A percentile compares a stretch with the other conserved stretches of the same genome.
phyloP scores from a whole-genome alignment of 2,888 invertebrate genomes.

The Geotrupes spiniger region DNA sequence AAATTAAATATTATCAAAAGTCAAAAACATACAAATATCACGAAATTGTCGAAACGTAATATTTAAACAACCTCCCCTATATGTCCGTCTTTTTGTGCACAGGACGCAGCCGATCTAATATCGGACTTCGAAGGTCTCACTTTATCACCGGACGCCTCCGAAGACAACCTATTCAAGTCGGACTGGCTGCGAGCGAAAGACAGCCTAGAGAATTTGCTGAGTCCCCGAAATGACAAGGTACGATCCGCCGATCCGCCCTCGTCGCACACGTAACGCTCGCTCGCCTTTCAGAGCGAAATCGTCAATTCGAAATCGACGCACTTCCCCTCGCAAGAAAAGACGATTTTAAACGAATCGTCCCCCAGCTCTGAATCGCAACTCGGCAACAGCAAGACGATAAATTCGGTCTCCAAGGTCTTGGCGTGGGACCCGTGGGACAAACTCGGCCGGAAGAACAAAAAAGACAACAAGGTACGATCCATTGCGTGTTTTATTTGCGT shows the following conservation, averaged over 20 bases:
- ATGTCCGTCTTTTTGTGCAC: constrained; percentile 1
- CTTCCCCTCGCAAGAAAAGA: constrained; percentile 27
- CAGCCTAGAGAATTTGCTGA: constrained; percentile 40
- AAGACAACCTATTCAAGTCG: constrained; percentile 26
- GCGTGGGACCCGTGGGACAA: constrained; percentile 45
- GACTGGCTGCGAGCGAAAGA: constrained; percentile 38
- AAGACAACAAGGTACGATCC: constrained; percentile 35
- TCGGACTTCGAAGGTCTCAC: constrained; percentile 26
- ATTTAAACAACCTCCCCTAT: too few relatives aligned
- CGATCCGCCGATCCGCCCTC: background rate
- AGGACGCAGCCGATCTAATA: constrained; percentile 16
- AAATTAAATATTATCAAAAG: too few relatives aligned
- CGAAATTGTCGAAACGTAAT: too few relatives aligned
- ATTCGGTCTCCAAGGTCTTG: constrained; percentile 32
- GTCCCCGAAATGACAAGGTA: constrained; percentile 33
- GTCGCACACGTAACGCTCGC: background rate
- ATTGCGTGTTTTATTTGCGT: background rate
- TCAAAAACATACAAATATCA: too few relatives aligned
- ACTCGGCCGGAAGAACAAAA: constrained; percentile 39
- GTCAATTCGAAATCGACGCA: constrained; percentile 28
- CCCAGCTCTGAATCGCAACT: constrained; percentile 31
- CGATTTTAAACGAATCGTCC: constrained; percentile 21
- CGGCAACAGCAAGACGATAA: constrained; percentile 22
- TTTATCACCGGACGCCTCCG: constrained; percentile 26
- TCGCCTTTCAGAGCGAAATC: constrained; percentile 24